phyloP scores from a whole-genome alignment of 2,888 invertebrate species.

The Pterostichus madidus region DNA sequence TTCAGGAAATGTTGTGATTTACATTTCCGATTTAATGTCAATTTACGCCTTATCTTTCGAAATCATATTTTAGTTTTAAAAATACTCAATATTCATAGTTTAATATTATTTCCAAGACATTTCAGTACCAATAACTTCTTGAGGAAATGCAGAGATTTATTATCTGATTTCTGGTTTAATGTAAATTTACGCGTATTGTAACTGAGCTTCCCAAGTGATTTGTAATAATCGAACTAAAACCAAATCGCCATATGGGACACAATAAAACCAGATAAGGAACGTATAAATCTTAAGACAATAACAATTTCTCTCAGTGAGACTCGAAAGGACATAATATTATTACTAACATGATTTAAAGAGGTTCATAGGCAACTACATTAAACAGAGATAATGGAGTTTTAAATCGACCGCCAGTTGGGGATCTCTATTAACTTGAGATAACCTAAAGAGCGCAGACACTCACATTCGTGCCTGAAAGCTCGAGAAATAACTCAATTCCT shows the following conservation, averaged over 20 bases:
- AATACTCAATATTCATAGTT: too few relatives aligned
- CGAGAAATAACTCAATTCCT: constrained; percentile 1
- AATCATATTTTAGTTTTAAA: too few relatives aligned
- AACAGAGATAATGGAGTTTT: constrained; percentile 66
- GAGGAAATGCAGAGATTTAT: too few relatives aligned
- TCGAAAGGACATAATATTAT: constrained; percentile 64
- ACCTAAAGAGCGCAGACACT: constrained; percentile 45
- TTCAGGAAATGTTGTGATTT: too few relatives aligned
- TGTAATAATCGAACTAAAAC: constrained; percentile 62
- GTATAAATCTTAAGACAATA: constrained; percentile 63
- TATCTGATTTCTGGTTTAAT: not conserved
- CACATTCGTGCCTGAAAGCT: constrained; percentile 11
- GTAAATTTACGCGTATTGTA: constrained; percentile 4
- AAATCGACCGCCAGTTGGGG: constrained; percentile 31
- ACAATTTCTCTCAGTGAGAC: constrained; percentile 64
- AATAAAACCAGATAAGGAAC: constrained; percentile 62
- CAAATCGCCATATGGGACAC: constrained; percentile 61
- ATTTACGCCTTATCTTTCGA: too few relatives aligned
- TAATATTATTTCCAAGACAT: too few relatives aligned
- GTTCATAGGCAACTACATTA: constrained; percentile 55
- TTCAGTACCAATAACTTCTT: not conserved
- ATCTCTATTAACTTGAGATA: constrained; percentile 45
- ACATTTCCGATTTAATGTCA: too few relatives aligned
- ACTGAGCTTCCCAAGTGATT: constrained; percentile 24
- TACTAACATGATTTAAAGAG: constrained; percentile 62